These are phyloP conservation scores for Nemurella pictetii DNA, from an alignment of 2,888 invertebrate genomes.

Conservation along the genomic window DNA sequence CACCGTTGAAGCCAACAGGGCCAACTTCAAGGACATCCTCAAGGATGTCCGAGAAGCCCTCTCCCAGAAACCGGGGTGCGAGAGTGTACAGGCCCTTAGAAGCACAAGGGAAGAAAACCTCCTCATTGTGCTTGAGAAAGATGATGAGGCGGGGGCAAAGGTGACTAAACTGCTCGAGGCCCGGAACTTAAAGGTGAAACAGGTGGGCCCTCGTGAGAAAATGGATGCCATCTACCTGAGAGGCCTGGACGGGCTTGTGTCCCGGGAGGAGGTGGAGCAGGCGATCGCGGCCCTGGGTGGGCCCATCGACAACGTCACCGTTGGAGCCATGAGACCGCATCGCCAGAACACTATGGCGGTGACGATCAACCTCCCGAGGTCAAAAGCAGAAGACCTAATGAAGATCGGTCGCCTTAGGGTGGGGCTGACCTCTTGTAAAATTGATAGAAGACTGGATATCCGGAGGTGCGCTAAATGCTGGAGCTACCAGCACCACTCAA, in stretches of 20 bases:
- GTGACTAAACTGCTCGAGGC: neutral
- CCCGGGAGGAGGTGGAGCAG: neutral
- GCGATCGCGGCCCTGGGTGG: too few species aligned
- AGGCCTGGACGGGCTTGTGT: neutral
- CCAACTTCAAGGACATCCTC: neutral
- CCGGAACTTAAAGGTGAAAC: neutral
- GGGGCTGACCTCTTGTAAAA: neutral
- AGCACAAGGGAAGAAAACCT: neutral
- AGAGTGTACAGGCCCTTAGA: neutral
- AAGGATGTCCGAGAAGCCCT: neutral
- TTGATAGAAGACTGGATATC: neutral
- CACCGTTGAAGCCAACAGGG: neutral
- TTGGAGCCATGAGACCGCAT: neutral
- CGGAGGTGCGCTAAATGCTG: neutral
- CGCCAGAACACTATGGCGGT: neutral
- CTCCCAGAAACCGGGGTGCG: neutral
- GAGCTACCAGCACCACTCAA: neutral
- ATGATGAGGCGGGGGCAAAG: neutral
- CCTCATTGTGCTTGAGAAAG: neutral
- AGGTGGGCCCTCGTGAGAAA: neutral
- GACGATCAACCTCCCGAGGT: neutral
- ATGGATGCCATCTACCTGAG: neutral
- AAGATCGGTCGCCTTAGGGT: neutral
- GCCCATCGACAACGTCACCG: neutral
- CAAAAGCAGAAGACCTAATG: neutral